Evolutionary conservation across 1,140 invertebrate species (phyloP), one percentile per base, ranked within the genome.

Genomic region (Hirudo medicinalis): DNA sequence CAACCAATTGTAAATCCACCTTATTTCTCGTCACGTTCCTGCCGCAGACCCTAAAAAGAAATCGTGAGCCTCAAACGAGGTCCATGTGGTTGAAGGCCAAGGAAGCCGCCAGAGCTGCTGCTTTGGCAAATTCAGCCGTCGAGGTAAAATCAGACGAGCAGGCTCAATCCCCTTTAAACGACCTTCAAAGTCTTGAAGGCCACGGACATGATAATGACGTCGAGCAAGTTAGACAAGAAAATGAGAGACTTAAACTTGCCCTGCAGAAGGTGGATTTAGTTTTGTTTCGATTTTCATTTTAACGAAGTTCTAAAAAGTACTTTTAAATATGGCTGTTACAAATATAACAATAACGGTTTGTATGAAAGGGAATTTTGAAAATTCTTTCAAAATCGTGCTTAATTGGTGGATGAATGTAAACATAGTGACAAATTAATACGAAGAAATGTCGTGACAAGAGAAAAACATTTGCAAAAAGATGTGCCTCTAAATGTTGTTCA

Each of bases 51-150:
- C 25, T 72, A 32, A 36, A 70, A 22, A 60, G 68, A 15, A 72
- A 72, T 54, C 67, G 66, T 11, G 67, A 68, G 54, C 72, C 72
- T 32, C 72, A 72, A 32, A 36, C 72, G 36, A 54, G 72, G 27
- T 68, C 67, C 29, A 72, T 72, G 72, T 72, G 72, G 72, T n/a
- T 67, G 57, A 72, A 72, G 67, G 54, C 72, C 40, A 60, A 22
- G 29, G 72, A 69, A 40, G 40, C 66, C 19, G 67, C 53, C 43
- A 67, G 32, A 25, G 70, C 29, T 20, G 54, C 54, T 9, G 19
- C 67, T 43, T 49, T 40, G 67, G 49, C 43, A 27, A 72, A 60
- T 53, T 70, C 29, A n/a, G 53, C n/a, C 32, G 29, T n/a, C 13
- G 53, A 49, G 69, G 69, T 3, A 25, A 25, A 53, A 43, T 43